Base-by-base conservation (phyloP, 30 jellyfish, hydroid and myxozoan species). In the Aurelia sp. region DNA sequence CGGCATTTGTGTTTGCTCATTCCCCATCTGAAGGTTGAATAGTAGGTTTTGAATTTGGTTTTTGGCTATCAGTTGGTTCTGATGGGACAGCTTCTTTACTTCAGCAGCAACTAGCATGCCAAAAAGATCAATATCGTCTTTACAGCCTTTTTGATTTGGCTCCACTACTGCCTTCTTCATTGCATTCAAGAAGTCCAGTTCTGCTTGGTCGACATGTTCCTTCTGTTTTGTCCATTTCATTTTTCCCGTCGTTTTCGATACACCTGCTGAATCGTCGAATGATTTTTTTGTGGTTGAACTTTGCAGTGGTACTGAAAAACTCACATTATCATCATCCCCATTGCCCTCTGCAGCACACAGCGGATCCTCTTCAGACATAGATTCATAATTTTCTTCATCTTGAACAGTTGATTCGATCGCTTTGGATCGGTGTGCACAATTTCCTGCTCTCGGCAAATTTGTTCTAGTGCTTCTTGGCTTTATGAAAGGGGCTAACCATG, bases 401-500 rank as follows among this genome's bases (percentile, higher is more conserved):
- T 33, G 19, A 77, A 27, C 59, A 16, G 78, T 62, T 16, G 55
- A 69, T 15, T 62, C 12, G 57, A 11, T 63, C 22, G 18, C 51
- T 35, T 30, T 57, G 31, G 12, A 41, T 35, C 4, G 3, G 44
- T 35, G 4, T 35, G 4, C 3, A 4, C 44, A 35, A 35, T 35
- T 3, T 35, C 8, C 15, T 20, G 67, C 35, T 21, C n/a, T 18
- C 55, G 72, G 81, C 30, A 63, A 47, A 47, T 21, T 20, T 38
- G 90, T 19, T 63, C 44, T 67, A 13, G 84, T 53, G 17, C 84
- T 33, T 61, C 92, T 82, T 51, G 19, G 51, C 61, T 44, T 57
- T n/a, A 82, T 82, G 74, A 3, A 51, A 22, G 92, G 92, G 31
- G 48, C 52, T 59, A 82, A 69, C 92, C 92, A 82, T 20, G 85